Evolutionary conservation across 2,797 vertebrate genomes (phyloP).

Genomic region (Parauchenoglanis ngamensis): DNA sequence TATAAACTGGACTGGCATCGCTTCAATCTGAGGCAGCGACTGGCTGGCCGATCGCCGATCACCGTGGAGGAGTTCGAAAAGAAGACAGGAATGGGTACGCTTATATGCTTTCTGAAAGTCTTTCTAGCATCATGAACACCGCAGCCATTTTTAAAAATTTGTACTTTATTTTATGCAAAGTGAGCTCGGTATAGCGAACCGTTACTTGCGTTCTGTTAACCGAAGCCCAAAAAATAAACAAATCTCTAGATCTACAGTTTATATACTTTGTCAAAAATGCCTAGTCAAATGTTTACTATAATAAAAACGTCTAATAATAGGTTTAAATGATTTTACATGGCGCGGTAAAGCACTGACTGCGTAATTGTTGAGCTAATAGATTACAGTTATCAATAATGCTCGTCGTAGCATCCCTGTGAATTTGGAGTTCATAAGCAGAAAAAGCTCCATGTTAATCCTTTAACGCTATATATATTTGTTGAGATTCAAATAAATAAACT

Average conservation of each 20-base stretch:
- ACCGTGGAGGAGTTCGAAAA: slow-evolving; percentile 87
- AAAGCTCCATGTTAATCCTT: too few species aligned
- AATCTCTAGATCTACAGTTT: background rate
- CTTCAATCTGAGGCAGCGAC: slow-evolving; percentile 89
- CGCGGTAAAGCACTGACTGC: too few species aligned
- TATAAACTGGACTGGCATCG: slow-evolving; percentile 97
- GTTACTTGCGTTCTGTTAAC: too few species aligned
- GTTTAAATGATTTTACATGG: too few species aligned
- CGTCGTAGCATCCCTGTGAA: too few species aligned
- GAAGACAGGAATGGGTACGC: slow-evolving; percentile 78
- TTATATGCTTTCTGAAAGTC: too few species aligned
- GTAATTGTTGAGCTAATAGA: too few species aligned
- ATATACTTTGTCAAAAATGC: background rate
- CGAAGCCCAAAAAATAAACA: background rate
- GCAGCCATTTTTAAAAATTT: too few species aligned
- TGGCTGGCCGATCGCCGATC: slow-evolving; percentile 70
- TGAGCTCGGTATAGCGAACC: too few species aligned
- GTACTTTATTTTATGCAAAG: too few species aligned
- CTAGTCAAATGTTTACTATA: background rate
- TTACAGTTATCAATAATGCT: too few species aligned
- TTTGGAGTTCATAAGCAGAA: too few species aligned
- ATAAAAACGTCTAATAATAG: background rate
- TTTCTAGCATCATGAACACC: background rate
- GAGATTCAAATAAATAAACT: background rate
- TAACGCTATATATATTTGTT: background rate